Evolutionary conservation across 2,113 vertebrate species (phyloP), one percentile per base, ranked within the genome.

Genomic region (Chlorodrepanis virens): DNA sequence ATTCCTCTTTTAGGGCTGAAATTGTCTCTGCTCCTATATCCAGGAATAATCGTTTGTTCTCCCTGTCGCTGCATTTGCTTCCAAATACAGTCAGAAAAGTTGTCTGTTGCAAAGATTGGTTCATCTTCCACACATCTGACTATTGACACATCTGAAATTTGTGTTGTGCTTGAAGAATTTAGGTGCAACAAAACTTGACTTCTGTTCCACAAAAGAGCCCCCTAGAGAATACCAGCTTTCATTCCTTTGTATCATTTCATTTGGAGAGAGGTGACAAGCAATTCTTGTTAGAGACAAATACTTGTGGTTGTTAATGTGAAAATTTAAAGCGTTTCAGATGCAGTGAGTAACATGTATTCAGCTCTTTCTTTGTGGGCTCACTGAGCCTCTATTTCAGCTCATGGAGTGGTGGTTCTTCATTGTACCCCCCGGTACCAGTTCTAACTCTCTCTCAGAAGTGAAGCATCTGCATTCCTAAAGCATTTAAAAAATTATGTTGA

Each of bases 21-120:
- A 21, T 16, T 69, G 2, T 14, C 5, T 19, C 42, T 64, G 23
- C 44, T 92, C 9, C 37, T 61, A 4, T 56, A 27, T 16, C 27
- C 28, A 49, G 63, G 28, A 67, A 59, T 11, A 75, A 13, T 31
- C 1, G 1, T 14, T 77, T 1, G 0, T 12, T 67, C 22, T 90
- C 39, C 10, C 11, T 89, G 13, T 33, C 7, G 3, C 11, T 0
- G 0, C 1, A 52, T 80, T 77, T 65, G 4, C 9, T 57, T 25
- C 15, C 29, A 83, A 45, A 80, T 56, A 33, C 5, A 56, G 10
- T 27, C 11, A 77, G 22, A 29, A 27, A 86, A 60, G 7, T 11
- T 52, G 14, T 29, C 17, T 71, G 9, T 86, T 91, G 40, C 35
- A 68, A 76, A 83, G 44, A 33, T 5, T 14, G 9, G 12, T 71